Base-by-base conservation (phyloP, 1,140 invertebrate species). In the Lepidurus arcticus region DNA sequence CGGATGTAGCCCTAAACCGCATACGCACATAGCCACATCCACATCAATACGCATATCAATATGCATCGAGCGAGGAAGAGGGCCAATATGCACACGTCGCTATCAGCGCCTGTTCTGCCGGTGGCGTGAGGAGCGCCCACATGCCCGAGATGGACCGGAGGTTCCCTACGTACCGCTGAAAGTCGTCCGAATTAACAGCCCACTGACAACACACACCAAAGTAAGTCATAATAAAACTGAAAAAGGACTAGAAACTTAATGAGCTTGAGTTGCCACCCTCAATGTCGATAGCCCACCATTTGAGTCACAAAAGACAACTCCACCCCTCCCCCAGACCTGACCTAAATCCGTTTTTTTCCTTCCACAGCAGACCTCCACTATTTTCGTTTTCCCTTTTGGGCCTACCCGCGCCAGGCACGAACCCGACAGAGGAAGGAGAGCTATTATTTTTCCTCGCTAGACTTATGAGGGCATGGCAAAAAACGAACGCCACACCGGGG, bases 351-450 rank as follows among this genome's bases (percentile, higher is more conserved):
- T 3, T 34, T 34, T 34, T 34, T 34, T 34, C 3, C 34, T 3
- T 34, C 3, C 34, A 34, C 34, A 34, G 34, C 34, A 34, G 34
- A 34, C 34, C 34, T 34, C 34, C 24, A 24, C 4, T 34, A 4
- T 34, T 2, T 65, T 65, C 53, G 16, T 47, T 47, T 65, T 65
- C 9, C 13, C 5, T 7, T 13, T n/a, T 21, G 53, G 53, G 53
- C 53, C 53, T 65, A 65, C 21, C 13, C 53, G 53, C 53, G 53
- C 53, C 53, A 65, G 53, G 53, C 53, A 65, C 53, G n/a, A 65
- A 65, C 53, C 53, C 21, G n/a, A 65, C 53, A 16, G 21, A 9
- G 9, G 21, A n/a, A 21, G 13, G 21, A 16, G 16, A 13, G 21
- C 53, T 13, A 65, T 65, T 13, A 21, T 65, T 65, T 34, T 34